A percentile compares a stretch with the other conserved stretches of the same genome.
phyloP scores from a whole-genome alignment of 1,140 invertebrate species.

The Calosoma granatense region DNA sequence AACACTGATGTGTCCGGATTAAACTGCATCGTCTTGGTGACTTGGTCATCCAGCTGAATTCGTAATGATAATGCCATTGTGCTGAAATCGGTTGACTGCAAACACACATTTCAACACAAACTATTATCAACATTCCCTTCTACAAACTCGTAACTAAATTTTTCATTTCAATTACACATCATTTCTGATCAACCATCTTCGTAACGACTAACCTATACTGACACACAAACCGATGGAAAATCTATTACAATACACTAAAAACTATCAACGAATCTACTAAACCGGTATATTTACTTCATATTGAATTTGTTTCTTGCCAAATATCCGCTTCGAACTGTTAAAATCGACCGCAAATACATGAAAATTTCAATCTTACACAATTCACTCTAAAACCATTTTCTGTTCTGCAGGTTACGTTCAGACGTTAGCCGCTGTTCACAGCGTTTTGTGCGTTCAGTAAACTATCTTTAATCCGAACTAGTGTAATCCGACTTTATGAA shows the following conservation, averaged over 20 bases:
- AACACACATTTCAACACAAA: background rate
- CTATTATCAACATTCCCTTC: background rate
- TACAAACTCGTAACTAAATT: background rate
- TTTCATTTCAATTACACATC: background rate
- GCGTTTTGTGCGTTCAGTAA: too few relatives aligned
- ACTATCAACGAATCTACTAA: too few relatives aligned
- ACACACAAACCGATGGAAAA: background rate
- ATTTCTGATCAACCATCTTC: background rate
- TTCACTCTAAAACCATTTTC: too few relatives aligned
- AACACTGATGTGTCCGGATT: conserved; percentile 88
- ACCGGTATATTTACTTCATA: too few relatives aligned
- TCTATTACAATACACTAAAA: conserved; percentile 10
- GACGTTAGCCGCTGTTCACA: too few relatives aligned
- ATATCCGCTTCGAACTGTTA: too few relatives aligned
- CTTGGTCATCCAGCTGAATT: conserved; percentile 86
- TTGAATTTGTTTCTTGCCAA: too few relatives aligned
- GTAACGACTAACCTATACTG: conserved; percentile 2
- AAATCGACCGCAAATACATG: too few relatives aligned
- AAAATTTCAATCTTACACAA: too few relatives aligned
- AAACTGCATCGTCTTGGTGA: conserved; percentile 97
- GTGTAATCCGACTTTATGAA: too few relatives aligned
- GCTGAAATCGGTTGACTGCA: conserved; percentile 18
- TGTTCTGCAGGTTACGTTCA: too few relatives aligned
- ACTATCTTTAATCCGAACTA: too few relatives aligned
- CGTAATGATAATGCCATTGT: conserved; percentile 83